Evolutionary conservation across 2,888 invertebrate genomes (phyloP).

Genomic region (Pheosia tremula): DNA sequence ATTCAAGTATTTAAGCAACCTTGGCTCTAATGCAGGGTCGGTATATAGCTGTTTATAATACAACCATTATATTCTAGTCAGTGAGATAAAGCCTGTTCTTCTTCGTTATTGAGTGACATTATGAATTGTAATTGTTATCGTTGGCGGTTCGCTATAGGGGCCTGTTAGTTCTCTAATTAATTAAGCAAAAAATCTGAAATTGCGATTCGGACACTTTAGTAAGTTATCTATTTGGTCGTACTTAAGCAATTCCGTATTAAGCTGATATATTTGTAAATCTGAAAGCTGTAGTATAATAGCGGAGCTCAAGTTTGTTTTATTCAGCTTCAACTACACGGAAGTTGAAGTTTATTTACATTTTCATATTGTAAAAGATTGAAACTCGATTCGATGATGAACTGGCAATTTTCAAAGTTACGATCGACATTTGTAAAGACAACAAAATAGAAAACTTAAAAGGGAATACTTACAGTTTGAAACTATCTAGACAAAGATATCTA

Average conservation of each 20-base stretch:
- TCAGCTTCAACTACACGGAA: background rate
- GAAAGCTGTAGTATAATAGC: background rate
- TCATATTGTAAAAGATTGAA: background rate
- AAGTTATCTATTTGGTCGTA: background rate
- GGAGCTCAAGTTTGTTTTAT: background rate
- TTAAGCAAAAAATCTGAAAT: background rate
- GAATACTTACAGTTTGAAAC: conserved; percentile 64
- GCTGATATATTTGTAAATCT: background rate
- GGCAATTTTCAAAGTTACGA: conserved; percentile 45
- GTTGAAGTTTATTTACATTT: background rate
- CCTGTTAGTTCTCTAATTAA: background rate
- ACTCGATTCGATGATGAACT: conserved; percentile 34
- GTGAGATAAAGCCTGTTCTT: conserved; percentile 44
- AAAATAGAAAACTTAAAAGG: conserved; percentile 57
- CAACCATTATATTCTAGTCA: conserved; percentile 46
- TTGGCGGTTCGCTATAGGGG: conserved; percentile 8
- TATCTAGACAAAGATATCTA: conserved; percentile 64
- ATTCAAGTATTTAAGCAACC: conserved; percentile 77
- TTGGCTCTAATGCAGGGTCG: conserved; percentile 65
- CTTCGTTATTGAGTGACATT: conserved; percentile 56
- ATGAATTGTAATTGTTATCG: conserved; percentile 50
- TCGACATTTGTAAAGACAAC: conserved; percentile 49
- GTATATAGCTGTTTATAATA: conserved; percentile 58
- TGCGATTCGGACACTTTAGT: background rate
- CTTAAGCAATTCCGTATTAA: background rate